Conservation (phyloP, 1,140 invertebrate genomes). For the Halesus radiatus region DNA sequence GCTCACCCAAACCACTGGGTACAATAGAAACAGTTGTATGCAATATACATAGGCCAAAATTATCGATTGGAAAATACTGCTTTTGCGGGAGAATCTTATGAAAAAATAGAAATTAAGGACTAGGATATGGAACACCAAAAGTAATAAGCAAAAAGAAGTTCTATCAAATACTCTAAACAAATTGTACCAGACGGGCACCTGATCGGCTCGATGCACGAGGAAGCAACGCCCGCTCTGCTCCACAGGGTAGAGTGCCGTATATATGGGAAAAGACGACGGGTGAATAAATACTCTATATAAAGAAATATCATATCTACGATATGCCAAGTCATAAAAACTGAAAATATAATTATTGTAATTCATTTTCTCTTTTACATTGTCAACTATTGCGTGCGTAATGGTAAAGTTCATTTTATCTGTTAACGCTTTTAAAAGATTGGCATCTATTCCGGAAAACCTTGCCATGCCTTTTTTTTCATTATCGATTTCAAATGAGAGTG, state of each 20-base stretch:
- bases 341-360: constrained; percentile 29
- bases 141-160: constrained; percentile 26
- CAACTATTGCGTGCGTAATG: constrained; percentile 5
- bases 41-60: constrained; percentile 29
- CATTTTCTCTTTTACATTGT: not conserved
- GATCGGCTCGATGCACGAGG: constrained; percentile 41
- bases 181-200: constrained; percentile 44
- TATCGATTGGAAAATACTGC: constrained; percentile 8
- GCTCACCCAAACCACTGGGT: constrained; percentile 38
- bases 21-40: constrained; percentile 39
- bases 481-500: not conserved
- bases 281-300: constrained; percentile 36
- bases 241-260: constrained; percentile 42
- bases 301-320: constrained; percentile 34
- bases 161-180: constrained; percentile 46
- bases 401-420: constrained; percentile 50
- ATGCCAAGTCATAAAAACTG: constrained; percentile 44
- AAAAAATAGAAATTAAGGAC: constrained; percentile 28
- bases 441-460: constrained; percentile 50
- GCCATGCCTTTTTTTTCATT: constrained; percentile 29
- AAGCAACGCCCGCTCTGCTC: constrained; percentile 53
- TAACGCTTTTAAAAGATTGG: constrained; percentile 38
- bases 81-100: constrained; percentile 23
- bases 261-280: constrained; percentile 36
- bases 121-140: constrained; percentile 19